phyloP scores from a whole-genome alignment of 2,888 invertebrate genomes.

The Syrphus vitripennis region DNA sequence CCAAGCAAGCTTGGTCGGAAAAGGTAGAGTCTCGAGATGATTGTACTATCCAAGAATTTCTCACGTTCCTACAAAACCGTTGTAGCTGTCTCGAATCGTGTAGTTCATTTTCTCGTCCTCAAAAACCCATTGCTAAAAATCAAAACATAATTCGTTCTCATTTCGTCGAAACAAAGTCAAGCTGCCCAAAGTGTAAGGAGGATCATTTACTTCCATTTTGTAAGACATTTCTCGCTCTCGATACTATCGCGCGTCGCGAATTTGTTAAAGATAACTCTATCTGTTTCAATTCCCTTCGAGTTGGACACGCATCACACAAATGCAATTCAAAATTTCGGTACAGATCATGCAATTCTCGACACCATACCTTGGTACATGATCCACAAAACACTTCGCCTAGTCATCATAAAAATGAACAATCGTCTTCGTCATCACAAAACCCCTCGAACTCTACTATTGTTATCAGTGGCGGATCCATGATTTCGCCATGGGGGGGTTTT shows the following conservation, averaged over 20 bases:
- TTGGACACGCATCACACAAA: neutral
- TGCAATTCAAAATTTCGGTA: neutral
- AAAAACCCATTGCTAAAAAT: neutral
- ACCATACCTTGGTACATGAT: neutral
- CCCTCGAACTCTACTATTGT: no score
- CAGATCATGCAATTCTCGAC: neutral
- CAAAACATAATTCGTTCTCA: neutral
- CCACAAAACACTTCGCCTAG: no score
- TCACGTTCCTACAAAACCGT: neutral
- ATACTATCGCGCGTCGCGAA: neutral
- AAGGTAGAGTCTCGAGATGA: slow-evolving; percentile 1
- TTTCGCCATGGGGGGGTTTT: no score
- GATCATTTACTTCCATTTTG: slow-evolving; percentile 15
- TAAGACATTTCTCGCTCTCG: neutral
- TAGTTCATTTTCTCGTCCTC: neutral
- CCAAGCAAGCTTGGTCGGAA: slow-evolving; percentile 29
- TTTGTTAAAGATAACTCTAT: no score
- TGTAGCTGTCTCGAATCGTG: slow-evolving; percentile 31
- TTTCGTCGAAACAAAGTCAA: neutral
- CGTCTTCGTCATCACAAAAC: neutral
- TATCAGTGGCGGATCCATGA: no score
- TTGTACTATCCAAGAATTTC: neutral
- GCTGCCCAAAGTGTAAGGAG: neutral
- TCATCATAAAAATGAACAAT: neutral
- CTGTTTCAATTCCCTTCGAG: neutral